phyloP scores from a whole-genome alignment of 2,113 vertebrate genomes.

The Corynorhinus townsendii region DNA sequence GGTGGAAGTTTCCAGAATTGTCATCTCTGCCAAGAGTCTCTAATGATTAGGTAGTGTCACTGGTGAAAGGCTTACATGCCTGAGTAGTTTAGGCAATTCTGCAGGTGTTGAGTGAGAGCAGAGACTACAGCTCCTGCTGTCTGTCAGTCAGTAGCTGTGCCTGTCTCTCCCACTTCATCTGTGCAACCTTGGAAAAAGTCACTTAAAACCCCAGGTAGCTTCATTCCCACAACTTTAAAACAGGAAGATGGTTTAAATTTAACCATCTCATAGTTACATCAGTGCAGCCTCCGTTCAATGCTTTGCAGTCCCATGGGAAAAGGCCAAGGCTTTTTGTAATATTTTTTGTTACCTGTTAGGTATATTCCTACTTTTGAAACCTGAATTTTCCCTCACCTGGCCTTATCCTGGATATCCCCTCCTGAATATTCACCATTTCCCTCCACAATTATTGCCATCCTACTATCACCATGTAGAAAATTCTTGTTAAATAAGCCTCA shows the following conservation, averaged over 20 bases:
- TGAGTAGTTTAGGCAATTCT: neutral
- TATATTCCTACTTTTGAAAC: neutral
- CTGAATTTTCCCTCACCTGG: slow-evolving; percentile 17
- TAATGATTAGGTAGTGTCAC: slow-evolving; percentile 6
- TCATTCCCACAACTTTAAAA: neutral
- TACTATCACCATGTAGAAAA: slow-evolving; percentile 5
- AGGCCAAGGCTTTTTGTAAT: neutral
- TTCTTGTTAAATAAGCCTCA: neutral
- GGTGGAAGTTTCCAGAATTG: neutral
- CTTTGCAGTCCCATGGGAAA: neutral
- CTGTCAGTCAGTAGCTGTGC: neutral
- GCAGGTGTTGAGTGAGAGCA: neutral
- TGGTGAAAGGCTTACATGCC: neutral
- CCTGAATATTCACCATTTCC: neutral
- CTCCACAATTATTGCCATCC: neutral
- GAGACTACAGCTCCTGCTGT: neutral
- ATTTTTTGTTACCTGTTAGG: slow-evolving; percentile 44
- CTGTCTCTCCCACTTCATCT: slow-evolving; percentile 37
- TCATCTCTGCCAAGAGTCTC: neutral
- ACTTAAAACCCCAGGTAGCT: neutral
- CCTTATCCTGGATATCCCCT: neutral
- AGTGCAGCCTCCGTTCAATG: neutral
- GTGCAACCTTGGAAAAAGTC: slow-evolving; percentile 46
- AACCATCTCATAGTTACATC: neutral
- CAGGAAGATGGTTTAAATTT: slow-evolving; percentile 12